phyloP scores from a whole-genome alignment of 2,113 vertebrate genomes.

The Engraulis encrasicolus region DNA sequence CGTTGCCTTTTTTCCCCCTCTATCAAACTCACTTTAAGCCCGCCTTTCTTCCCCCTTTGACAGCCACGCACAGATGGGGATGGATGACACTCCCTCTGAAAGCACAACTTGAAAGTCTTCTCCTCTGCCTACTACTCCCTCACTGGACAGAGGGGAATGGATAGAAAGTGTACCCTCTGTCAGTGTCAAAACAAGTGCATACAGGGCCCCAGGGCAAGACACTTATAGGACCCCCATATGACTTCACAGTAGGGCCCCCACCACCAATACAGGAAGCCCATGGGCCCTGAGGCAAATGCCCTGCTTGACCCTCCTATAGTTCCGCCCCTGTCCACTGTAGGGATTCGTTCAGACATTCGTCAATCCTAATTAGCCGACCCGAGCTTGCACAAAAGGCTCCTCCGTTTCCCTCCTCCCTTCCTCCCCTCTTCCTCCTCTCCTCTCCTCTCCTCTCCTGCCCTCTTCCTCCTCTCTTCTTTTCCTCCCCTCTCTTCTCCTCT shows the following conservation, averaged over 20 bases:
- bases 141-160: background rate
- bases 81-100: background rate
- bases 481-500: too few relatives aligned
- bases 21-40: background rate
- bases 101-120: background rate
- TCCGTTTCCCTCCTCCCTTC: slow-evolving; percentile 14
- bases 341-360: slow-evolving; percentile 31
- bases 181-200: too few relatives aligned
- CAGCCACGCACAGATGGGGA: slow-evolving; percentile 6
- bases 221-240: too few relatives aligned
- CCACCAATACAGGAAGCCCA: too few relatives aligned
- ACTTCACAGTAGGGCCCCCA: too few relatives aligned
- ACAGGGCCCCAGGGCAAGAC: too few relatives aligned
- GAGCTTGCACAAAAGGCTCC: background rate
- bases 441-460: too few relatives aligned
- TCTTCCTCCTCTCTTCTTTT: too few relatives aligned
- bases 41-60: background rate
- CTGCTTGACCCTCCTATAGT: too few relatives aligned
- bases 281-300: too few relatives aligned
- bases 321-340: too few relatives aligned
- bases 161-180: background rate
- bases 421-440: too few relatives aligned
- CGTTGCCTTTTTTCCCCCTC: background rate
- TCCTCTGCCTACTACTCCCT: slow-evolving; percentile 9
- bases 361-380: slow-evolving; percentile 26